phyloP scores from a whole-genome alignment of 2,797 vertebrate genomes.

The Sebastes hubbsi region DNA sequence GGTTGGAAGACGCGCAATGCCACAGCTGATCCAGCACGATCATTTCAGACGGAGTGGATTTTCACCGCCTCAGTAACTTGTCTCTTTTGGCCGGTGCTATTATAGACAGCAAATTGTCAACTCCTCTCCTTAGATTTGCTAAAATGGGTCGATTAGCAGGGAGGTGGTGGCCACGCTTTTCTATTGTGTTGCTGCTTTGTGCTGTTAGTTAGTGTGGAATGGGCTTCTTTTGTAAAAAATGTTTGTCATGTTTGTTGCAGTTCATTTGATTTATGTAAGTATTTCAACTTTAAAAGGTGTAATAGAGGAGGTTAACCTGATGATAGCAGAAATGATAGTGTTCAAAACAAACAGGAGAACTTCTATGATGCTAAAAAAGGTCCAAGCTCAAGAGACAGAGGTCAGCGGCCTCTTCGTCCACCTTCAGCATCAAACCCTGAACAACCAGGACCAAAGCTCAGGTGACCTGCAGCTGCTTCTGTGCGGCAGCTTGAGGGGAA shows the following conservation, averaged over 20 bases:
- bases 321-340: background rate
- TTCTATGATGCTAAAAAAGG: background rate
- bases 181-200: conserved; percentile 11
- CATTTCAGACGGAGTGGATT: conserved; percentile 71
- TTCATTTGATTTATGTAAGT: background rate
- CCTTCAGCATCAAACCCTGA: background rate
- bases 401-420: background rate
- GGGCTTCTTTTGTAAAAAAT: background rate
- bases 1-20: conserved; percentile 73
- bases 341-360: background rate
- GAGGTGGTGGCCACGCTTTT: conserved; percentile 1
- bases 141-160: conserved; percentile 57
- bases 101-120: conserved; percentile 73
- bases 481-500: background rate
- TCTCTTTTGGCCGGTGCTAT: conserved; percentile 62
- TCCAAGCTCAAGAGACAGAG: background rate
- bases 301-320: background rate
- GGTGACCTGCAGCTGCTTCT: background rate
- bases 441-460: background rate
- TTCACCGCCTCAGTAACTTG: conserved; percentile 73
- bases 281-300: background rate
- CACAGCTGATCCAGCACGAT: conserved; percentile 80
- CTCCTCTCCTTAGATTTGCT: conserved; percentile 46
- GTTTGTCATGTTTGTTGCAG: background rate
- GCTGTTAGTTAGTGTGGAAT: background rate